Evolutionary conservation across 1,140 invertebrate genomes (phyloP), one percentile per base, ranked within the genome.

Genomic region (Bombus affinis): DNA sequence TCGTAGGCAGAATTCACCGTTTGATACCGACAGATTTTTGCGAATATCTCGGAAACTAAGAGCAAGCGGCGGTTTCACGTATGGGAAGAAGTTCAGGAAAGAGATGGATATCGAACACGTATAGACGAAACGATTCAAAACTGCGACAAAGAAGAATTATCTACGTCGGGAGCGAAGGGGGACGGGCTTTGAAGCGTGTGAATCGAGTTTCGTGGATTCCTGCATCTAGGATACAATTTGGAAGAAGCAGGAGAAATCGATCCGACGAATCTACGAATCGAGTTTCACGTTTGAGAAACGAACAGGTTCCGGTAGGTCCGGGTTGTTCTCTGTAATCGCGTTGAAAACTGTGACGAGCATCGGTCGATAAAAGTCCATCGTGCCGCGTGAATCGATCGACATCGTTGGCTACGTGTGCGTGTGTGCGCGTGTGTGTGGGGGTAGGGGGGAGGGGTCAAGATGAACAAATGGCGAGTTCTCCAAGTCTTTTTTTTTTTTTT

Each of bases 321-420:
- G 47, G 18, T 53, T 68, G 37, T 68, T 68, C 66, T 25, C 9
- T 25, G 10, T 80, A 80, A 83, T 88, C 74, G 72, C 70, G 47
- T 77, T 71, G 81, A 84, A 68, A 68, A 22, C 66, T 68, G 66
- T 66, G 86, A 83, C 62, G 53, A 74, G 57, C 53, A 22, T 82
- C 39, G 80, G 37, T 72, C 81, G 57, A 74, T 79, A 83, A 87
- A 88, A 65, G 74, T 80, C n/a, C 15, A 39, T 10, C 35, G 39
- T 10, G 13, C 47, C 25, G 44, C 47, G 35, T 42, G 13, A 72
- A 83, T 88, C 62, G 75, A 79, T 88, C 35, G 39, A 22, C 73
- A 44, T 87, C 86, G 75, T 87, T 59, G 68, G 35, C 39, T 35
- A n/a, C 73, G 59, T 8, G 3, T n/a, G 59, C 59, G 59, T 12